A percentile compares a stretch with the other conserved stretches of the same genome.
Conservation (phyloP, 2,797 vertebrate species). For the Cuculus canorus region DNA sequence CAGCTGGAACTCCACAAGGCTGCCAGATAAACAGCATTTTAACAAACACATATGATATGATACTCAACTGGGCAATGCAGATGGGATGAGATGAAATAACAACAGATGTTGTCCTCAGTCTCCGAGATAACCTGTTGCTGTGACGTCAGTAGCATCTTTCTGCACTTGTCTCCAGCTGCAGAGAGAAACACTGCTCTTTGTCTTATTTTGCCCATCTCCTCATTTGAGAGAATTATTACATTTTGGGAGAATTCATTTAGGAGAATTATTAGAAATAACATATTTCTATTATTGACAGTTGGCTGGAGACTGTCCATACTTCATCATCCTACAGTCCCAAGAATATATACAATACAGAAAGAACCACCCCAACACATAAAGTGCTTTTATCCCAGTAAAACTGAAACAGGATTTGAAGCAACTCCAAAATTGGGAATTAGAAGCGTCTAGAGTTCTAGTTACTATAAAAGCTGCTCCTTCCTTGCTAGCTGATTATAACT, state of each 20-base stretch:
- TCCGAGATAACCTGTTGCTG: neutral
- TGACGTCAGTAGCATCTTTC: neutral
- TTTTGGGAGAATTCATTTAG: too few species aligned
- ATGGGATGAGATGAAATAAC: neutral
- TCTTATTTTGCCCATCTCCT: neutral
- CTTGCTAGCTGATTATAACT: neutral
- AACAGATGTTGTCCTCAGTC: neutral
- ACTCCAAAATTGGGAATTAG: neutral
- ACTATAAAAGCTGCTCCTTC: neutral
- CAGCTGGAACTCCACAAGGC: neutral
- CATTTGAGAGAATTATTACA: neutral
- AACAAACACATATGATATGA: neutral
- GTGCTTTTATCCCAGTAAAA: neutral
- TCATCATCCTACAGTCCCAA: neutral
- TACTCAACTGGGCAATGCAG: neutral
- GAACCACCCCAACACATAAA: neutral
- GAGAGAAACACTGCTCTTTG: neutral
- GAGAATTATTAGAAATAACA: neutral
- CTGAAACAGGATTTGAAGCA: neutral
- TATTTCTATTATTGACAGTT: neutral
- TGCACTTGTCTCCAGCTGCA: neutral
- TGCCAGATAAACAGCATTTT: neutral
- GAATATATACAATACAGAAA: neutral
- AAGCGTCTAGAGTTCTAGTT: neutral
- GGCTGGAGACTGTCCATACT: neutral